Evolutionary conservation across 2,888 invertebrate genomes (phyloP).

Genomic region (Bruchidius siliquastri): DNA sequence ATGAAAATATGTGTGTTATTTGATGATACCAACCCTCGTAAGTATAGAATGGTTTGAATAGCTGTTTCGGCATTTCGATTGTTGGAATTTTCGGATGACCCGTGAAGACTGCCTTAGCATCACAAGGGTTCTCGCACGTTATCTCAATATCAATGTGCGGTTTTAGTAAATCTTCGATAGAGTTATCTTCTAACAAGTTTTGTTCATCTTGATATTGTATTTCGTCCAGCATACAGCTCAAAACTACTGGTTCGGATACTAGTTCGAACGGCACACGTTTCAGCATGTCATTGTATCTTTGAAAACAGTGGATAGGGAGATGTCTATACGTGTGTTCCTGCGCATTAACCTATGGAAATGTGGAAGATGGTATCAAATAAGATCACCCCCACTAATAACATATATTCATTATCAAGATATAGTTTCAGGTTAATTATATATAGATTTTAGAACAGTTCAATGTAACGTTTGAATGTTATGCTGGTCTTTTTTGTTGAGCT

Average conservation of each 20-base stretch:
- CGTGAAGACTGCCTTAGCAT: neutral
- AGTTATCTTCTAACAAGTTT: neutral
- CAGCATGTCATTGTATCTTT: conserved; percentile 24
- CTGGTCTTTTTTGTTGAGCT: too few relatives aligned
- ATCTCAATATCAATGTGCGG: neutral
- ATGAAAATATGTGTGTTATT: too few relatives aligned
- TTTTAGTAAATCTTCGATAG: neutral
- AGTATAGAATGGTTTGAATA: neutral
- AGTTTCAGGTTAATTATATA: too few relatives aligned
- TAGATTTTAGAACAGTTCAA: too few relatives aligned
- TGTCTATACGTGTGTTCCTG: conserved; percentile 14
- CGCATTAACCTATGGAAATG: neutral
- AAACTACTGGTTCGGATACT: conserved; percentile 21
- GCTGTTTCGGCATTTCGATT: neutral
- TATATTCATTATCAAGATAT: too few relatives aligned
- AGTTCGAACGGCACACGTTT: conserved; percentile 25
- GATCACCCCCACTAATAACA: too few relatives aligned
- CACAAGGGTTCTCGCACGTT: neutral
- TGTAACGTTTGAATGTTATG: too few relatives aligned
- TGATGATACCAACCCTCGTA: neutral
- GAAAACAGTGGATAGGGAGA: conserved; percentile 19
- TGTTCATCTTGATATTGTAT: neutral
- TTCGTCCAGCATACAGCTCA: conserved; percentile 21
- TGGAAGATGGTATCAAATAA: too few relatives aligned
- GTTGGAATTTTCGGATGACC: neutral